These are phyloP conservation scores for Archips xylosteana DNA, from an alignment of 2,888 invertebrate genomes.

Conservation along the genomic window DNA sequence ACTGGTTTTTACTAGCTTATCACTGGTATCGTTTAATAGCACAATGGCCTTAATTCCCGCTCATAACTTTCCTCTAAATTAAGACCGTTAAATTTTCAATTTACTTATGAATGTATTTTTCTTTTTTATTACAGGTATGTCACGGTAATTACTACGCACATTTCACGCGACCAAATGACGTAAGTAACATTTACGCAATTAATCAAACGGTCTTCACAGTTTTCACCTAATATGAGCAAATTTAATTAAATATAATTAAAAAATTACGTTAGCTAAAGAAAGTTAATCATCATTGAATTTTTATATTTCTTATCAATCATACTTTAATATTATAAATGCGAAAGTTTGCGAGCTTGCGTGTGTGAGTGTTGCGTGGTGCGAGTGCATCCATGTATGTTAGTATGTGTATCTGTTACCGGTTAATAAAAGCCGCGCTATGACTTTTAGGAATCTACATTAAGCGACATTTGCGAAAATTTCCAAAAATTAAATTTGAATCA, in stretches of 20 bases:
- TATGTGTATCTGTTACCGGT: too few relatives aligned
- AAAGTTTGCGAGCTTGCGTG: too few relatives aligned
- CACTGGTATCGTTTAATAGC: not conserved
- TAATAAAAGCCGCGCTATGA: too few relatives aligned
- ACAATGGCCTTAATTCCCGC: not conserved
- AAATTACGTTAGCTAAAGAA: not conserved
- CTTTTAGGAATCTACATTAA: too few relatives aligned
- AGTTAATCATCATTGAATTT: not conserved
- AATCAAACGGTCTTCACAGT: conserved; percentile 9
- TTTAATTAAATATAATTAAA: conserved; percentile 15
- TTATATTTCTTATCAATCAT: not conserved
- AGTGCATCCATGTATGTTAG: too few relatives aligned
- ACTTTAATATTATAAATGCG: too few relatives aligned
- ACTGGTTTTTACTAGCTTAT: not conserved
- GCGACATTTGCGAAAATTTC: too few relatives aligned
- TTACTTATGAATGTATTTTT: conserved; percentile 19
- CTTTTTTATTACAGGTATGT: conserved; percentile 40
- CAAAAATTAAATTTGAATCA: too few relatives aligned
- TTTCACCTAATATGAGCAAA: conserved; percentile 3
- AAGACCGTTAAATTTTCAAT: conserved; percentile 19
- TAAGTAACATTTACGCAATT: conserved; percentile 30
- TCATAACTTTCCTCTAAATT: conserved; percentile 24
- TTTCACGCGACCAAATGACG: conserved; percentile 29
- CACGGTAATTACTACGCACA: conserved; percentile 33
- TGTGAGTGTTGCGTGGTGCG: too few relatives aligned